Conservation (phyloP, 2,113 vertebrate genomes). For the Saccopteryx leptura region DNA sequence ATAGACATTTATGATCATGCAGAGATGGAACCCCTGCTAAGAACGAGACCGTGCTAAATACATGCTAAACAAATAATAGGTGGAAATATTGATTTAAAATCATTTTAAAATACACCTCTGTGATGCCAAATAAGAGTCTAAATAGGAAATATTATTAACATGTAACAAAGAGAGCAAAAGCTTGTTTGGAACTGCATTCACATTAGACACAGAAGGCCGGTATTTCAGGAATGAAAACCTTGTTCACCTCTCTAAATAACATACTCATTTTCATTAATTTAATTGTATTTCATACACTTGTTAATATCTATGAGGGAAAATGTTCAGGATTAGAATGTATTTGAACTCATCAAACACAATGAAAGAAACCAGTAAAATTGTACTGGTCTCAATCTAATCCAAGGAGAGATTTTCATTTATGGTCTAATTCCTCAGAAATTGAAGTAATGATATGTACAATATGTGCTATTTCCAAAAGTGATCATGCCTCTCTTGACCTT, state of each 20-base stretch:
- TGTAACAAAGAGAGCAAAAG: slow-evolving; percentile 33
- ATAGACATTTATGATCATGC: slow-evolving; percentile 57
- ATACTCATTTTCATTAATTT: slow-evolving; percentile 23
- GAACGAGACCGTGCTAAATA: slow-evolving; percentile 43
- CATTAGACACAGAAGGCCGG: slow-evolving; percentile 2
- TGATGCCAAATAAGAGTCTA: slow-evolving; percentile 36
- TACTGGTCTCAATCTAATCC: not conserved
- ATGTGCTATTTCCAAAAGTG: slow-evolving; percentile 52
- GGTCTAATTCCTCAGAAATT: slow-evolving; percentile 18
- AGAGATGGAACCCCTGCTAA: not conserved
- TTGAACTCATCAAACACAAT: not conserved
- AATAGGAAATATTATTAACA: slow-evolving; percentile 38
- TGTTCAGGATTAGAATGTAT: not conserved
- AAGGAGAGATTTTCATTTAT: slow-evolving; percentile 37
- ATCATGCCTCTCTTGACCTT: slow-evolving; percentile 38
- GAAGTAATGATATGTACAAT: slow-evolving; percentile 53
- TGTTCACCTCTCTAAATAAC: slow-evolving; percentile 23
- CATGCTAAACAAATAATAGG: slow-evolving; percentile 56
- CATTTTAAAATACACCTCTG: slow-evolving; percentile 56
- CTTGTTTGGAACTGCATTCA: slow-evolving; percentile 31
- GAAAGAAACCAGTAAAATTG: not conserved
- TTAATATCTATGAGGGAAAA: slow-evolving; percentile 4
- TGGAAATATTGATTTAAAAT: slow-evolving; percentile 52
- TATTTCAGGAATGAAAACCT: not conserved
- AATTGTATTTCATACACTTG: not conserved